These are phyloP conservation scores for Coreius guichenoti DNA, from an alignment of 2,797 vertebrate genomes.

Conservation along the genomic window DNA sequence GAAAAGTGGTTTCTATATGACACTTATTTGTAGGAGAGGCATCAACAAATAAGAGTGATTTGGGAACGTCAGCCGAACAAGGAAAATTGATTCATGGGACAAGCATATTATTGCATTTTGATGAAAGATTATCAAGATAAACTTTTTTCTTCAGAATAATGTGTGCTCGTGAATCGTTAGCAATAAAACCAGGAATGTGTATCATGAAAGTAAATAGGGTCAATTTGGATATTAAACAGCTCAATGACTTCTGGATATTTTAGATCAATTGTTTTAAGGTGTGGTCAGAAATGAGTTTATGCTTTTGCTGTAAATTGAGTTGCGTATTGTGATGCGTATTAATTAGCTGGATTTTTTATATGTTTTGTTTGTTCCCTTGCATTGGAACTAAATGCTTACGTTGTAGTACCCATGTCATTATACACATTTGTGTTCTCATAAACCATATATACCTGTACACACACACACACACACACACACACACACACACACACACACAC, in stretches of 20 bases:
- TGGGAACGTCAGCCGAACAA: neutral
- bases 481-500: neutral
- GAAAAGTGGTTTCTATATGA: neutral
- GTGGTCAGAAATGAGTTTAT: neutral
- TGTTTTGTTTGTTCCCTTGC: neutral
- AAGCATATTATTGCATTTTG: neutral
- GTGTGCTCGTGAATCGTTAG: neutral
- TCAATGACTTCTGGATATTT: constrained; percentile 1
- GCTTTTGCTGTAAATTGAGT: neutral
- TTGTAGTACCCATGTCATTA: too few species aligned
- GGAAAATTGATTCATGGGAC: neutral
- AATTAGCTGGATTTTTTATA: neutral
- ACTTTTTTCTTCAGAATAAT: neutral
- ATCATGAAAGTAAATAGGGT: neutral
- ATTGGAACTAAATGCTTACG: too few species aligned
- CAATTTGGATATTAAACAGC: neutral
- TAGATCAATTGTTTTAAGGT: neutral
- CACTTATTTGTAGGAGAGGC: neutral
- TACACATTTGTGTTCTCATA: too few species aligned
- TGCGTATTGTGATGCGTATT: neutral
- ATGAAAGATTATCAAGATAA: neutral
- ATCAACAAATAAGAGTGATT: neutral
- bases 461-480: too few species aligned
- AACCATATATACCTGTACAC: too few species aligned
- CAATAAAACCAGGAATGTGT: neutral